Conservation (phyloP, 2,888 invertebrate genomes). For the Ametastegia equiseti region DNA sequence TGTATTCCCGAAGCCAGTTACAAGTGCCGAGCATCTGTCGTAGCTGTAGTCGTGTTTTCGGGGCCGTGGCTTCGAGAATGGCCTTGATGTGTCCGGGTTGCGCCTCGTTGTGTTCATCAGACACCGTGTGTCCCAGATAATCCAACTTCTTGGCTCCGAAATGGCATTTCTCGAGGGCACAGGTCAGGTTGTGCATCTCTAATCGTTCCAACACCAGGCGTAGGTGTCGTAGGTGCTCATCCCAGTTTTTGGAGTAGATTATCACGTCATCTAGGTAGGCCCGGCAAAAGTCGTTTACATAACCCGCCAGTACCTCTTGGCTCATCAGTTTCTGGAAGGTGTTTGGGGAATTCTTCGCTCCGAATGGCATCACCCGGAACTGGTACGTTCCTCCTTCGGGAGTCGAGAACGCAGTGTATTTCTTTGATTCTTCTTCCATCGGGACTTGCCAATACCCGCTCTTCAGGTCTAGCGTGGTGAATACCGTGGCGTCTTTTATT, state of each 20-base stretch:
- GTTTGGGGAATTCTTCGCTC: constrained; percentile 53
- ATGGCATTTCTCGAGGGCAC: constrained; percentile 50
- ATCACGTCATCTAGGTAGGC: constrained; percentile 65
- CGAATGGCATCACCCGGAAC: constrained; percentile 49
- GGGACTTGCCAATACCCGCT: constrained; percentile 67
- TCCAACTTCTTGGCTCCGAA: constrained; percentile 55
- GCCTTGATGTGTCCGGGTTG: constrained; percentile 13
- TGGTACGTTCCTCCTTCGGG: constrained; percentile 60
- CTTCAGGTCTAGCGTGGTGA: constrained; percentile 63
- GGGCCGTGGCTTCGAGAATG: background rate
- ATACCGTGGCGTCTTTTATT: constrained; percentile 59
- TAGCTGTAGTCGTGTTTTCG: background rate
- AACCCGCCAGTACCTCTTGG: constrained; percentile 54
- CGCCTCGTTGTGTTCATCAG: constrained; percentile 35
- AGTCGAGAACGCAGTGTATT: constrained; percentile 61
- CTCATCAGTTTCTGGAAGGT: constrained; percentile 62
- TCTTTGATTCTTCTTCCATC: constrained; percentile 54
- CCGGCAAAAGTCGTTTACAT: constrained; percentile 53
- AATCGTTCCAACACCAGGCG: constrained; percentile 55
- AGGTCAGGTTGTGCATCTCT: constrained; percentile 48
- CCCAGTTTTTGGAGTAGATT: constrained; percentile 51
- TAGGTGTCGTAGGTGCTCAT: constrained; percentile 55
- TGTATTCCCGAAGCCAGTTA: constrained; percentile 34
- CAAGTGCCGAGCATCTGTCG: background rate
- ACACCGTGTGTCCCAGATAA: constrained; percentile 58